Percentiles rank a stretch among this genome's conserved stretches.
These are phyloP conservation scores for Theristicus caerulescens DNA, from an alignment of 2,113 vertebrate species.

Conservation along the genomic window DNA sequence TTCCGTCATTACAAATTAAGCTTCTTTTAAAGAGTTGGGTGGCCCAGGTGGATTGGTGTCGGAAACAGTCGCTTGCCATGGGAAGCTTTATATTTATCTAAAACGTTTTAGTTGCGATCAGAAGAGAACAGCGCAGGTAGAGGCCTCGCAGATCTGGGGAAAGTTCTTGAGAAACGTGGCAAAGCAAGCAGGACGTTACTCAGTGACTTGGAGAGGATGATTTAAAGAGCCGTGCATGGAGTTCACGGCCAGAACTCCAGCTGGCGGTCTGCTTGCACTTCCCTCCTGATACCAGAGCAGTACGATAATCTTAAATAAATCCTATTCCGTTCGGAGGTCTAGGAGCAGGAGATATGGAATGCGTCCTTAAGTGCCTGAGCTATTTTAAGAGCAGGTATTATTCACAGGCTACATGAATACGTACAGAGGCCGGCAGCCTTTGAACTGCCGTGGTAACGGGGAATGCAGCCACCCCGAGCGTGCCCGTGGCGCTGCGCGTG, in stretches of 20 bases:
- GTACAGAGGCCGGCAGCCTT: neutral
- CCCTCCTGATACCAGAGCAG: neutral
- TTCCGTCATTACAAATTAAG: neutral
- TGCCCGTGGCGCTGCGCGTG: fast-evolving
- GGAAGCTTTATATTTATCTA: neutral
- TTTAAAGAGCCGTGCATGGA: neutral
- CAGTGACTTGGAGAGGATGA: neutral
- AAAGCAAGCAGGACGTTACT: neutral
- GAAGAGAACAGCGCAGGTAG: neutral
- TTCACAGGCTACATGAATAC: neutral
- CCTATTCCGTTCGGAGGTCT: neutral
- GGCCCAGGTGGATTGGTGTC: neutral
- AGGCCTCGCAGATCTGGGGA: neutral
- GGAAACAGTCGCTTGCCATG: neutral
- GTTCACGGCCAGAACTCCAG: neutral
- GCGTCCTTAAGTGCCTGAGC: slow-evolving; percentile 52
- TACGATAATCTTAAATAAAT: neutral
- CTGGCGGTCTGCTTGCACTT: neutral
- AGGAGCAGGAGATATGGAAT: neutral
- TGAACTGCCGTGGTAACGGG: neutral
- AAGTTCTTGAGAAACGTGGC: neutral
- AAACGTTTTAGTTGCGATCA: neutral
- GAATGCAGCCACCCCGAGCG: neutral
- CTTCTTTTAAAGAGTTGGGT: neutral
- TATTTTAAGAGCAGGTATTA: slow-evolving; percentile 56